Evolutionary conservation across 2,113 vertebrate species (phyloP).

Genomic region (Sinocyclocheilus maitianheensis): DNA sequence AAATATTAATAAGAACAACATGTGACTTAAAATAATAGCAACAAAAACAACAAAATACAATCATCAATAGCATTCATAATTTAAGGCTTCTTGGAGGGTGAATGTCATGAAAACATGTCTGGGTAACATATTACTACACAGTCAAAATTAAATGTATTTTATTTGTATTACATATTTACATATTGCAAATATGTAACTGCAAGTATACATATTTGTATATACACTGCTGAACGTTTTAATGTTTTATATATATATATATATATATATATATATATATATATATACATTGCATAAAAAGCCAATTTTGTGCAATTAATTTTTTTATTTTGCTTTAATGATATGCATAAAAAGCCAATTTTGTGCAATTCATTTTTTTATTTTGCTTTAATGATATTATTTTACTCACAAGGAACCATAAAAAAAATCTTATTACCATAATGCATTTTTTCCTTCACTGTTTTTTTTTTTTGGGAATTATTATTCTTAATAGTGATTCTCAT

Average conservation of each 20-base stretch:
- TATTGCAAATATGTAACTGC: too few species aligned
- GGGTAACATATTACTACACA: background rate
- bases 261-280: too few species aligned
- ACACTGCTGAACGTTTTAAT: too few species aligned
- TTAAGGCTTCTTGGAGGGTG: background rate
- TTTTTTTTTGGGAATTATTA: background rate
- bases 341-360: background rate
- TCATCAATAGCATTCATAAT: constrained; percentile 2
- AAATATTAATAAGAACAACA: background rate
- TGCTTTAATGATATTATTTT: background rate
- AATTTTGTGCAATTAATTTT: too few species aligned
- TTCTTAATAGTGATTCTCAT: background rate
- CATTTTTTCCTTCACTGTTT: background rate
- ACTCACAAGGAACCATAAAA: background rate
- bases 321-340: too few species aligned
- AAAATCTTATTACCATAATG: background rate
- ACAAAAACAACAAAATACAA: background rate
- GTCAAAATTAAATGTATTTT: background rate
- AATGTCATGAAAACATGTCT: background rate
- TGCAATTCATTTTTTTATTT: background rate
- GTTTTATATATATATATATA: background rate
- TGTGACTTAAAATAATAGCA: background rate
- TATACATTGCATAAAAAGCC: too few species aligned
- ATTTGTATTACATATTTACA: background rate
- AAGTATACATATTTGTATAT: background rate